A percentile compares a stretch with the other conserved stretches of the same genome.
Conservation (phyloP, 1,140 invertebrate genomes). For the Zophobas atratus region DNA sequence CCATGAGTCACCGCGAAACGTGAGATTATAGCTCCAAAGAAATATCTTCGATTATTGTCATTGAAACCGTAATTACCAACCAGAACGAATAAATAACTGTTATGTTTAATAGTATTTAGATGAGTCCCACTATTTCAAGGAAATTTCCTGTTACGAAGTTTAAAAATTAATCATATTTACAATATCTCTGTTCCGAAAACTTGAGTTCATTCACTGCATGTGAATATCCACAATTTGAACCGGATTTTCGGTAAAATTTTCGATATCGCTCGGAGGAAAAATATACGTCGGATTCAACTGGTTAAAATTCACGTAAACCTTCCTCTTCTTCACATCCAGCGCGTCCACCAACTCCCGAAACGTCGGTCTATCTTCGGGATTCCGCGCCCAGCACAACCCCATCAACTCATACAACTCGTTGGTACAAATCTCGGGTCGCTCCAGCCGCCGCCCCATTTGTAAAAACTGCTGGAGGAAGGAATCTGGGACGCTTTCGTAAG, state of each 20-base stretch:
- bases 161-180: too few species aligned
- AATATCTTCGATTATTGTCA: too few species aligned
- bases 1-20: too few species aligned
- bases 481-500: constrained; percentile 79
- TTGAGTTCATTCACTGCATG: background rate
- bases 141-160: too few species aligned
- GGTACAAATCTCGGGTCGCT: constrained; percentile 78
- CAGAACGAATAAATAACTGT: too few species aligned
- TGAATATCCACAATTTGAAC: background rate
- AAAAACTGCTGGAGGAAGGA: constrained; percentile 76
- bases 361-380: constrained; percentile 73
- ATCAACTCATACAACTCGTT: constrained; percentile 80
- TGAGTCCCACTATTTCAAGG: too few species aligned
- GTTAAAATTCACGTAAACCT: constrained; percentile 75
- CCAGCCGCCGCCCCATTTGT: constrained; percentile 74
- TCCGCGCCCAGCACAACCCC: constrained; percentile 77
- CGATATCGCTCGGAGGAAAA: constrained; percentile 69
- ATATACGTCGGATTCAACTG: constrained; percentile 72
- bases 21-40: too few species aligned
- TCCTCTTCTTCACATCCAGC: constrained; percentile 69
- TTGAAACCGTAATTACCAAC: too few species aligned
- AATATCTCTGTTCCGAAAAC: too few species aligned
- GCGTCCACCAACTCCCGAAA: constrained; percentile 74
- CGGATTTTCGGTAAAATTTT: too few species aligned
- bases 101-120: too few species aligned